phyloP scores from a whole-genome alignment of 2,888 invertebrate genomes.

The Hyles lineata region DNA sequence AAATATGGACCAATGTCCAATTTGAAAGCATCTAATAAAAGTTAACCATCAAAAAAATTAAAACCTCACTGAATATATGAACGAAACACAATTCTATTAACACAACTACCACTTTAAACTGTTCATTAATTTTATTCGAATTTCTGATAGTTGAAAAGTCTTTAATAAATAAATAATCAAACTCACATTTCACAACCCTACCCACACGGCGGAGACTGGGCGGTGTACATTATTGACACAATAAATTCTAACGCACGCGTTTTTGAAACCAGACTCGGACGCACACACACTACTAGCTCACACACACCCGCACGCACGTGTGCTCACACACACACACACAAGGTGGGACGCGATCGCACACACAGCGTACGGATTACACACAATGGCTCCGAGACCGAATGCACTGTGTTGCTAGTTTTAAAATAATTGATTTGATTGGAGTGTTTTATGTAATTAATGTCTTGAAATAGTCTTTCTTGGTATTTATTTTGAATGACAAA shows the following conservation, averaged over 20 bases:
- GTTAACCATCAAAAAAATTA: too few relatives aligned
- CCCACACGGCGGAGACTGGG: constrained; percentile 34
- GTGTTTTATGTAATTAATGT: too few relatives aligned
- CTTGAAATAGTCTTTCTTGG: too few relatives aligned
- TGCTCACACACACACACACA: constrained; percentile 10
- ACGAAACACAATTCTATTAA: too few relatives aligned
- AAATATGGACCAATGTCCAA: too few relatives aligned
- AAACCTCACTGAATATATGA: too few relatives aligned
- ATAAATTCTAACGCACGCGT: constrained; percentile 81
- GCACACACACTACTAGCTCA: constrained; percentile 39
- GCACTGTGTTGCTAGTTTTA: constrained; percentile 8
- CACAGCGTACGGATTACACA: constrained; percentile 2
- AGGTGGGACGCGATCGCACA: constrained; percentile 9
- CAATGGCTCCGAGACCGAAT: constrained; percentile 9
- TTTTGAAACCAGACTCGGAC: constrained; percentile 71
- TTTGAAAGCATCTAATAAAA: too few relatives aligned
- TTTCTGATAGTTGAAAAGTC: not conserved
- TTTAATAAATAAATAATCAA: not conserved
- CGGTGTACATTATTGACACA: constrained; percentile 74
- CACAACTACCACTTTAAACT: not conserved
- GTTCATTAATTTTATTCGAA: not conserved
- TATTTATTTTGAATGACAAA: too few relatives aligned
- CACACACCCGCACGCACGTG: too few relatives aligned
- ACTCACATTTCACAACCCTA: constrained; percentile 54
- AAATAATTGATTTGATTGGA: not conserved